phyloP scores from a whole-genome alignment of 1,140 invertebrate genomes.

The Pseudomyrmex concolor region DNA sequence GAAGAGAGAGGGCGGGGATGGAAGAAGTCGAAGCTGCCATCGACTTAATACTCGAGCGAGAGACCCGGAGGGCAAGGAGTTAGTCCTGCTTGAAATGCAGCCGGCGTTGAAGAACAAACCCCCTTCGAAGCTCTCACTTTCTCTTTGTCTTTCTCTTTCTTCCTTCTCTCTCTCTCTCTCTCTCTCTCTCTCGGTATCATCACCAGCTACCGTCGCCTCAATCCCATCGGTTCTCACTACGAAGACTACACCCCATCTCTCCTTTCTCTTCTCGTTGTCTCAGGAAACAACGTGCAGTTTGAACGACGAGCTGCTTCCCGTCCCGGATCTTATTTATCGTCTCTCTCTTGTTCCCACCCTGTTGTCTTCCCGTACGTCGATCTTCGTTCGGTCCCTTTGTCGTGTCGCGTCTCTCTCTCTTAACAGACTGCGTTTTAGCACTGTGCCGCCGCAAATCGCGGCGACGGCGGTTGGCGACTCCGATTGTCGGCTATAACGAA shows the following conservation, averaged over 20 bases:
- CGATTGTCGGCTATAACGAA: constrained; percentile 57
- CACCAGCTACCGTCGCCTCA: constrained; percentile 37
- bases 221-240: constrained; percentile 19
- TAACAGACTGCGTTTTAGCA: constrained; percentile 38
- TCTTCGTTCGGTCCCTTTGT: neutral
- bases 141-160: constrained; percentile 39
- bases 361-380: neutral
- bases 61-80: constrained; percentile 64
- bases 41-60: constrained; percentile 73
- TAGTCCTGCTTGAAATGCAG: constrained; percentile 79
- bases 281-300: constrained; percentile 45
- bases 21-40: constrained; percentile 49
- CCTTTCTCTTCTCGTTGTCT: neutral
- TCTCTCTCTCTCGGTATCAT: constrained; percentile 31
- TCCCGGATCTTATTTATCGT: constrained; percentile 51
- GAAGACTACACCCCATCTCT: constrained; percentile 9
- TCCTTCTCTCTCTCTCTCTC: neutral
- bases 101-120: constrained; percentile 74
- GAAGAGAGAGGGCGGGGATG: constrained; percentile 27
- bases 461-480: constrained; percentile 4
- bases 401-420: neutral
- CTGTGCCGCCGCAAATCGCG: neutral
- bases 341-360: neutral
- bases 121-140: constrained; percentile 54
- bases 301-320: constrained; percentile 33